Conservation (phyloP, 2,797 vertebrate genomes). For the Myiothlypis coronata region DNA sequence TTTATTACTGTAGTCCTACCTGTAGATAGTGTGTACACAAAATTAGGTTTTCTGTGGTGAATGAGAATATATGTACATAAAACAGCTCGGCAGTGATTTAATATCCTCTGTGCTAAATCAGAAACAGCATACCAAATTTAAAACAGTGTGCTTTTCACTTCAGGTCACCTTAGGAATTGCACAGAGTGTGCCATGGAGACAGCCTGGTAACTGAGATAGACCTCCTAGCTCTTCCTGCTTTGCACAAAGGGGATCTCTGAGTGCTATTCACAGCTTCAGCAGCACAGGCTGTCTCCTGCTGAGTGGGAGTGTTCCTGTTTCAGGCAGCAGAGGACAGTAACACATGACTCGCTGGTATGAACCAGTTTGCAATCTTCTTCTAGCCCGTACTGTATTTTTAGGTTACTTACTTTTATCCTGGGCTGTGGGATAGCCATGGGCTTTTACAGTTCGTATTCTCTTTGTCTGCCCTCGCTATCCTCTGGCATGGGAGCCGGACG, state of each 20-base stretch:
- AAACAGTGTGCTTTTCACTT: not conserved
- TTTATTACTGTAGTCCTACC: not conserved
- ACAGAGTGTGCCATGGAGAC: not conserved
- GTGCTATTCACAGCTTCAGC: not conserved
- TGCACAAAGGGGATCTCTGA: not conserved
- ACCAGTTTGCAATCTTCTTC: not conserved
- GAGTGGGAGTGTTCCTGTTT: not conserved
- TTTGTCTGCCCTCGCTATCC: not conserved
- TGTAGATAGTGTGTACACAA: not conserved
- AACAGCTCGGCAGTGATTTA: not conserved
- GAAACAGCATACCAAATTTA: not conserved
- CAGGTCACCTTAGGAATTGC: not conserved
- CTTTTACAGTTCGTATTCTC: not conserved
- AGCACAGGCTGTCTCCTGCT: not conserved
- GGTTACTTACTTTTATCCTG: not conserved
- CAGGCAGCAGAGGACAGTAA: conserved; percentile 15
- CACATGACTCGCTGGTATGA: not conserved
- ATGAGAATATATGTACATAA: not conserved
- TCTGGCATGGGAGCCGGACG: not conserved
- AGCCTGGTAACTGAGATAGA: not conserved
- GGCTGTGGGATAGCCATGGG: not conserved
- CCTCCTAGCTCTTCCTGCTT: not conserved
- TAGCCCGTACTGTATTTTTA: not conserved
- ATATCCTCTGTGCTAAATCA: not conserved
- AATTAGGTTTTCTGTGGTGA: not conserved